phyloP scores from a whole-genome alignment of 2,113 vertebrate genomes.

The Heteronetta atricapilla region DNA sequence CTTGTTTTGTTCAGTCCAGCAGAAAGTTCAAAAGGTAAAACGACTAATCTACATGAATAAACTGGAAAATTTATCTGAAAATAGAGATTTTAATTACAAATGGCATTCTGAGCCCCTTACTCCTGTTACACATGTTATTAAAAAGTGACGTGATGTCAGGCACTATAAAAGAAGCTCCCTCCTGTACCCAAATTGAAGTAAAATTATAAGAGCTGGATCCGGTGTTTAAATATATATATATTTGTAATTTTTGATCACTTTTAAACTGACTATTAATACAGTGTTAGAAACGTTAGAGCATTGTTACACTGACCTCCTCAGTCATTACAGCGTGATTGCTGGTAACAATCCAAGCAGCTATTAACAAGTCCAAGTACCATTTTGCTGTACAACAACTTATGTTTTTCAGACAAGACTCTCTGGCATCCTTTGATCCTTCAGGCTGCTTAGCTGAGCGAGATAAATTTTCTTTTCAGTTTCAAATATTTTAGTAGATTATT shows the following conservation, averaged over 20 bases:
- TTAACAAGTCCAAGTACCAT: neutral
- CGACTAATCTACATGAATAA: slow-evolving; percentile 51
- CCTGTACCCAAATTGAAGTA: neutral
- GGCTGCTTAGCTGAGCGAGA: neutral
- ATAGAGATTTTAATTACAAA: slow-evolving; percentile 52
- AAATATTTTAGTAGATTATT: slow-evolving; percentile 28
- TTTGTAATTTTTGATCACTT: neutral
- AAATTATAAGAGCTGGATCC: neutral
- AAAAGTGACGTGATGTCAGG: slow-evolving; percentile 32
- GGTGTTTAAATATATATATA: neutral
- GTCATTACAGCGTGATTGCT: neutral
- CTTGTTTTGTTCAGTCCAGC: slow-evolving; percentile 29
- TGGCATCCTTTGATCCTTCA: slow-evolving; percentile 12
- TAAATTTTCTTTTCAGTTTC: slow-evolving; percentile 27
- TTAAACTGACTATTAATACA: neutral
- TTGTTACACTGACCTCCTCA: neutral
- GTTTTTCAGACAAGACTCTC: neutral
- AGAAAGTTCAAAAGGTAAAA: slow-evolving; percentile 55
- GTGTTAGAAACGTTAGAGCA: neutral
- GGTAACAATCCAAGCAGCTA: neutral
- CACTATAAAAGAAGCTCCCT: slow-evolving; percentile 4
- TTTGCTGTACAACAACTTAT: neutral
- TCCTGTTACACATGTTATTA: neutral
- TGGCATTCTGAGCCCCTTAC: slow-evolving; percentile 20
- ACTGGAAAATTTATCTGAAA: slow-evolving; percentile 33